Evolutionary conservation across 2,888 invertebrate genomes (phyloP).

Genomic region (Netelia inedita): DNA sequence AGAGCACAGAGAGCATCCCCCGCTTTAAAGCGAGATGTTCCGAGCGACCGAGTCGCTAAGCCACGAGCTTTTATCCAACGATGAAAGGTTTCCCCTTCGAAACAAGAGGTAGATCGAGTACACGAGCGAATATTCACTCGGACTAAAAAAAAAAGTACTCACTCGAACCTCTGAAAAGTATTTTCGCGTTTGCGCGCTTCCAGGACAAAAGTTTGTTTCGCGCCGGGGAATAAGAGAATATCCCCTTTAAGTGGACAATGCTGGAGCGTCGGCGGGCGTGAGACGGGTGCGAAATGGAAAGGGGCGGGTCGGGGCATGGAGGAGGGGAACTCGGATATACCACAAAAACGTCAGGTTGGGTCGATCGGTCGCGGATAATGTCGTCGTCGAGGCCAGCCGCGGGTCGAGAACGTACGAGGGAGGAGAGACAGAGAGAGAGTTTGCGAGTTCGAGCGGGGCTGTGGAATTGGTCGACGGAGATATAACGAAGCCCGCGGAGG

Average conservation of each 20-base stretch:
- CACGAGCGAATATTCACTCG: too few relatives aligned
- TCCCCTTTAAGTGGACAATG: constrained; percentile 53
- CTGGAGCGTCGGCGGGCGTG: background rate
- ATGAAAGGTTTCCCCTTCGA: too few relatives aligned
- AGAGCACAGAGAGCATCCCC: background rate
- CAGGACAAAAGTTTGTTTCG: too few relatives aligned
- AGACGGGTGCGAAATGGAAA: background rate
- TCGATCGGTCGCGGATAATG: constrained; percentile 61
- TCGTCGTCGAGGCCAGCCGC: constrained; percentile 40
- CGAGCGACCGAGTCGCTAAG: too few relatives aligned
- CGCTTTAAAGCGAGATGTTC: too few relatives aligned
- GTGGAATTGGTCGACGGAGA: constrained; percentile 3
- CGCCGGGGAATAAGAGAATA: constrained; percentile 15
- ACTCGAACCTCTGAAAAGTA: too few relatives aligned
- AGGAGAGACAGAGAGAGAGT: background rate
- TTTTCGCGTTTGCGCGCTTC: background rate
- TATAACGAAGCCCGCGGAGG: background rate
- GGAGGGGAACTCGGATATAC: constrained; percentile 28
- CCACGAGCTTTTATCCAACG: too few relatives aligned
- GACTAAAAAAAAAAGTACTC: too few relatives aligned
- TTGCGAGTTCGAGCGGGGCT: background rate
- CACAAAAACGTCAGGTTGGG: constrained; percentile 61
- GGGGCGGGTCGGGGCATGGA: background rate
- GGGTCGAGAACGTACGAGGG: constrained; percentile 25
- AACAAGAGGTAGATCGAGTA: too few relatives aligned